Conservation (phyloP, 2,888 invertebrate species). For the Aleiodes alternator region DNA sequence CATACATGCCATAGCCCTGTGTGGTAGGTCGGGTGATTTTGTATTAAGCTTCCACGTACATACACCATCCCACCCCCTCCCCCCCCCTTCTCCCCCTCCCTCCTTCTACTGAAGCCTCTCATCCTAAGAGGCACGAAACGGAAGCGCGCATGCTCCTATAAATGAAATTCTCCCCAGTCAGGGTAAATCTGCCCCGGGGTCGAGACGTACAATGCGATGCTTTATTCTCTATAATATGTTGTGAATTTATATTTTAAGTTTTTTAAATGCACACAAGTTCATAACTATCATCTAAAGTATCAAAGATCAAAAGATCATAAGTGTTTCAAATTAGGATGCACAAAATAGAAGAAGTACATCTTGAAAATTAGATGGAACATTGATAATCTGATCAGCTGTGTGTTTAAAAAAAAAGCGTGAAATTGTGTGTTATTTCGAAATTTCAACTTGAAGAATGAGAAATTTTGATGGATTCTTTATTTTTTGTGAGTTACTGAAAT, state of each 20-base stretch:
- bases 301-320: neutral
- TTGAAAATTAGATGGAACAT: neutral
- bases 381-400: no score
- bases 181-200: constrained; percentile 72
- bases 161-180: constrained; percentile 73
- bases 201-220: constrained; percentile 69
- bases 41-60: constrained; percentile 53
- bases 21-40: constrained; percentile 56
- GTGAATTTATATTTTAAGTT: constrained; percentile 47
- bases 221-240: constrained; percentile 63
- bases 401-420: no score
- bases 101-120: constrained; percentile 18
- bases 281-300: no score
- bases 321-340: no score
- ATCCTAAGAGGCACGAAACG: constrained; percentile 58
- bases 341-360: neutral
- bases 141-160: constrained; percentile 73
- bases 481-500: neutral
- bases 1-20: constrained; percentile 37
- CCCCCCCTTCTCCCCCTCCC: no score
- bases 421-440: no score
- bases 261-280: no score
- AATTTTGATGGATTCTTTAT: neutral
- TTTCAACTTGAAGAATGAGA: no score
- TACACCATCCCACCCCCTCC: constrained; percentile 17